Evolutionary conservation across 2,113 vertebrate genomes (phyloP), one percentile per base, ranked within the genome.

Genomic region (Ptyas mucosa): DNA sequence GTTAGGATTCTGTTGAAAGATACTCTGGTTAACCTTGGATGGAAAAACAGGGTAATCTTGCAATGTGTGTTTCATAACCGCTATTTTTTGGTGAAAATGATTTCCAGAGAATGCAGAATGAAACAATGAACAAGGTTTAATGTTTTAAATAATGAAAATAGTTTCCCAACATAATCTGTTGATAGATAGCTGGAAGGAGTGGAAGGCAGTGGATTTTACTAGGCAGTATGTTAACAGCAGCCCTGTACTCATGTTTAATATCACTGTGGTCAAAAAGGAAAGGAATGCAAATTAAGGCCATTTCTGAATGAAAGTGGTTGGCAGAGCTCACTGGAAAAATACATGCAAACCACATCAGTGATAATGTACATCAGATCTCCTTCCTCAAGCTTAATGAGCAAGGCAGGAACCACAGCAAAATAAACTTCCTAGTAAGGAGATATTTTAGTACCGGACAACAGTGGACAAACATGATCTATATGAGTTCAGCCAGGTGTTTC

Each of bases 271-370:
- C 86, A 89, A 94, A 95, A 97, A 81, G 57, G 88, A 93, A 95
- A 97, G 86, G 64, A 96, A 95, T 96, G 95, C 94, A 95, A 96
- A 95, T 95, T 91, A 85, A 92, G 91, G 93, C 92, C 92, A 94
- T 96, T 95, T 94, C 96, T 97, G 95, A 97, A 97, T 90, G 96
- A 97, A 97, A 97, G 97, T 95, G 97, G 95, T 96, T 96, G 95
- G 94, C 95, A 87, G 89, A 90, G 55, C 54, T 10, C 91, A 87
- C 54, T 88, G 94, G 92, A 87, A 97, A 97, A 97, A 95, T 95
- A 94, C 89, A 91, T 92, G 89, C 58, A 96, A 95, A 97, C 96
- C 97, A 98, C 96, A 97, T 97, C 96, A 97, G 95, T 96, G 93
- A 94, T 95, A 93, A 91, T 93, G 93, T 96, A 93, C 94, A 97